Evolutionary conservation across 2,888 invertebrate genomes (phyloP), one percentile per base, ranked within the genome.

Genomic region (Acrobasis repandana): DNA sequence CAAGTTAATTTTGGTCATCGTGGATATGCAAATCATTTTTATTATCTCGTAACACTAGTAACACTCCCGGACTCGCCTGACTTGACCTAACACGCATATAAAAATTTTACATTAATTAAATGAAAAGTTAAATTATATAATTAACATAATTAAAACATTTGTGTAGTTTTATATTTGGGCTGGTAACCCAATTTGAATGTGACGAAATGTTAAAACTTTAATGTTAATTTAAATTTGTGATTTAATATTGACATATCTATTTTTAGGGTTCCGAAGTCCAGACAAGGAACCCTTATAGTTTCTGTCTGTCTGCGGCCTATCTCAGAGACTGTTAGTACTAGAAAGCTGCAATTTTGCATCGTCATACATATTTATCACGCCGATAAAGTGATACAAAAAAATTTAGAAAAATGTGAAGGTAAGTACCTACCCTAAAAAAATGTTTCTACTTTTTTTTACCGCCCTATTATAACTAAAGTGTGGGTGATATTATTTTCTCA

Each of bases 111-210:
- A 54, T 54, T 38, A 54, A 38, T 38, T 36, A 36, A 38, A 54
- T 54, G 9, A 49, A 20, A 28, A 8, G 11, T 1, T 18, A 36
- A 54, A 54, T 54, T 18, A 51, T 56, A 49, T 34, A n/a, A 49
- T 58, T 54, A 38, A 11, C 54, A 54, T 54, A 54, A 54, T 43
- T 54, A 34, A 54, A 14, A 18, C 15, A 54, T 54, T 18, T 43
- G 11, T 54, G 18, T 36, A 18, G 52, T 0, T 36, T 15, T 15
- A 1, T 16, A 34, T 9, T 2, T 16, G 54, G 9, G 11, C 28
- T 50, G n/a, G 18, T 16, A 50, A 28, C 20, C 50, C 5, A 28
- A 50, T 28, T 50, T 18, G 18, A 4, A 5, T 28, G 14, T 50
- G 50, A 50, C 14, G 20, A 50, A 18, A 20, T 18, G 28, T 20